phyloP scores from a whole-genome alignment of 23 tunicate genomes.

The Styela clava region DNA sequence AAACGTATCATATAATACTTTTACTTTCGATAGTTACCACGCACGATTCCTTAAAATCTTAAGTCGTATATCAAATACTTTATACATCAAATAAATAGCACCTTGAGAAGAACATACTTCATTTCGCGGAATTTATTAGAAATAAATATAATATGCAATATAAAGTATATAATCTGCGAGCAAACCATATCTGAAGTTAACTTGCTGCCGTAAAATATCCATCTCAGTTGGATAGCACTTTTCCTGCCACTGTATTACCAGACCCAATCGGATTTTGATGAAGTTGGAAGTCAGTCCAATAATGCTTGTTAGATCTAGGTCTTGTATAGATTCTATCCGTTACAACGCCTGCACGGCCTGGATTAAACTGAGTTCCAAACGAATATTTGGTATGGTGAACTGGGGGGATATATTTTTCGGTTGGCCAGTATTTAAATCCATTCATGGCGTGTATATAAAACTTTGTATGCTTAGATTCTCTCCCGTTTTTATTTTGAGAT shows the following conservation, averaged over 20 bases:
- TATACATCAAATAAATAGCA: too few species aligned
- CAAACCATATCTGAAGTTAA: too few species aligned
- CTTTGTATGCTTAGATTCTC: constrained; percentile 46
- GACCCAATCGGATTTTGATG: constrained; percentile 91
- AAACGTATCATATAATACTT: too few species aligned
- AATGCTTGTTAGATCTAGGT: constrained; percentile 74
- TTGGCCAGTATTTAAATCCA: constrained; percentile 82
- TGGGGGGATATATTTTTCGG: constrained; percentile 53
- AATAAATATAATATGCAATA: too few species aligned
- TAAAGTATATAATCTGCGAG: too few species aligned
- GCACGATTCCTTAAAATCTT: too few species aligned
- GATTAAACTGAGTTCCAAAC: constrained; percentile 69
- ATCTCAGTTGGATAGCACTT: constrained; percentile 39
- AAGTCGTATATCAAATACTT: too few species aligned
- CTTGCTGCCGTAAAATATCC: too few species aligned
- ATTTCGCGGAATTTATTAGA: too few species aligned
- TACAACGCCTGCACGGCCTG: constrained; percentile 78
- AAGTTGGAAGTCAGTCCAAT: constrained; percentile 81
- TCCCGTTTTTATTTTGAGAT: not conserved
- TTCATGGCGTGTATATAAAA: constrained; percentile 88
- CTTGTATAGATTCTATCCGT: constrained; percentile 76
- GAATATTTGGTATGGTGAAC: constrained; percentile 69
- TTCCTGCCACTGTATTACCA: constrained; percentile 63
- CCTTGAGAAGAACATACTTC: too few species aligned
- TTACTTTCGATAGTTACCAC: too few species aligned